Conservation (phyloP, 2,888 invertebrate genomes). For the Machimus atricapillus region DNA sequence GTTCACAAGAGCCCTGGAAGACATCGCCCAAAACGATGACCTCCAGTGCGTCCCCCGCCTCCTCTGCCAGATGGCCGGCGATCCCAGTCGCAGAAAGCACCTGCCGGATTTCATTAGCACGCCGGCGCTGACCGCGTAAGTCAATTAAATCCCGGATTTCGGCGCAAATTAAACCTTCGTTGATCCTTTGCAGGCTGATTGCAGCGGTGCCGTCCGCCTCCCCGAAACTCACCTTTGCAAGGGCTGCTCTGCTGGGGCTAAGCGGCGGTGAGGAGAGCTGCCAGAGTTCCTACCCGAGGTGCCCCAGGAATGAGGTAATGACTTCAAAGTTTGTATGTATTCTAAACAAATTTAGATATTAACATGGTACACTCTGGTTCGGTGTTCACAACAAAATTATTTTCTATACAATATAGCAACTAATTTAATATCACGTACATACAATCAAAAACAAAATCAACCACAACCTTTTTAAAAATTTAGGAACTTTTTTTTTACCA, state of each 20-base stretch:
- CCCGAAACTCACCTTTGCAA: slow-evolving; percentile 76
- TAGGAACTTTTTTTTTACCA: too few relatives aligned
- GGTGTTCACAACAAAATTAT: too few relatives aligned
- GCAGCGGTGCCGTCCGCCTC: slow-evolving; percentile 59
- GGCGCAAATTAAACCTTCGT: background rate
- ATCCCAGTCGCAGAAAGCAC: slow-evolving; percentile 60
- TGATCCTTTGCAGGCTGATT: slow-evolving; percentile 48
- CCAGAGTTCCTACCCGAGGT: slow-evolving; percentile 70
- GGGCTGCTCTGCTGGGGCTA: slow-evolving; percentile 78
- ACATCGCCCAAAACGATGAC: slow-evolving; percentile 71
- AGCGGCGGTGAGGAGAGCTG: slow-evolving; percentile 64
- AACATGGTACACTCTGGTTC: background rate
- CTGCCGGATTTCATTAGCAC: slow-evolving; percentile 59
- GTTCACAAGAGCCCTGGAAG: slow-evolving; percentile 63
- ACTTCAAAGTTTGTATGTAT: slow-evolving; percentile 22
- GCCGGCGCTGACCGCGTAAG: slow-evolving; percentile 61
- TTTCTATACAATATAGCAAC: too few relatives aligned
- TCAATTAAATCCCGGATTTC: slow-evolving; percentile 41
- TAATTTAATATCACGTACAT: too few relatives aligned
- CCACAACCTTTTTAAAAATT: too few relatives aligned
- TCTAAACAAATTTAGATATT: background rate
- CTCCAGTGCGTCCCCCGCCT: slow-evolving; percentile 75
- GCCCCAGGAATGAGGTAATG: slow-evolving; percentile 70
- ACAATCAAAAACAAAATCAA: too few relatives aligned
- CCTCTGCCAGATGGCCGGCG: slow-evolving; percentile 75